Percentiles rank a stretch among this genome's conserved stretches.
These are phyloP conservation scores for Mustela nigripes DNA, from an alignment of 2,113 vertebrate species.

Conservation along the genomic window DNA sequence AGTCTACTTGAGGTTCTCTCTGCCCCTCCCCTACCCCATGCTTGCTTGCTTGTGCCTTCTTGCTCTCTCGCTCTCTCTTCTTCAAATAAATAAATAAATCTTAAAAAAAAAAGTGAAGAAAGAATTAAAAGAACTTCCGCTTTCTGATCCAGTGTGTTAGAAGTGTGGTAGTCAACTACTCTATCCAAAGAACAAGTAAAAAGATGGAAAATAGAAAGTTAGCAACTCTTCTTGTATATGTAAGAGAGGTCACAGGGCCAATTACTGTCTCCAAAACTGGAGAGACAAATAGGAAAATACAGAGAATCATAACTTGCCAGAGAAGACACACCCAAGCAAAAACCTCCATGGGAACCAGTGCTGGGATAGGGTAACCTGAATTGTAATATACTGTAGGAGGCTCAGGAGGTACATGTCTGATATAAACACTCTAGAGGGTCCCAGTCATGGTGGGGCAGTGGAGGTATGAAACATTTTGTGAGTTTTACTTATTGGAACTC, in stretches of 20 bases:
- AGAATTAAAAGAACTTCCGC: not conserved
- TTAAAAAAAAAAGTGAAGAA: not conserved
- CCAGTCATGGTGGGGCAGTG: not conserved
- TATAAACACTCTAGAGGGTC: not conserved
- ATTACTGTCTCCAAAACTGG: not conserved
- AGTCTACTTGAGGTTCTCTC: not conserved
- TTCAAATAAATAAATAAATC: not conserved
- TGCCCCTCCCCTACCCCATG: not conserved
- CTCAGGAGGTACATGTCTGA: not conserved
- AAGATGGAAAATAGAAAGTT: not conserved
- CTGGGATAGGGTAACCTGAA: not conserved
- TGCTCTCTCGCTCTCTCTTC: not conserved
- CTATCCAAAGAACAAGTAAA: not conserved
- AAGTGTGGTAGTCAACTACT: not conserved
- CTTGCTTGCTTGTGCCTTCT: too few relatives aligned
- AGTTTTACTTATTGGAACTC: not conserved
- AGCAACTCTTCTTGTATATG: not conserved
- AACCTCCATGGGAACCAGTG: not conserved
- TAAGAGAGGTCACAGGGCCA: not conserved
- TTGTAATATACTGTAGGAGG: not conserved
- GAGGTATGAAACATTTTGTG: not conserved
- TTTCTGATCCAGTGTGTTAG: not conserved
- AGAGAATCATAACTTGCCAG: not conserved
- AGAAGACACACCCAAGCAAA: not conserved
- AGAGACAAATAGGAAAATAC: not conserved